Evolutionary conservation across 2,888 invertebrate species (phyloP).

Genomic region (Mayetiola destructor): DNA sequence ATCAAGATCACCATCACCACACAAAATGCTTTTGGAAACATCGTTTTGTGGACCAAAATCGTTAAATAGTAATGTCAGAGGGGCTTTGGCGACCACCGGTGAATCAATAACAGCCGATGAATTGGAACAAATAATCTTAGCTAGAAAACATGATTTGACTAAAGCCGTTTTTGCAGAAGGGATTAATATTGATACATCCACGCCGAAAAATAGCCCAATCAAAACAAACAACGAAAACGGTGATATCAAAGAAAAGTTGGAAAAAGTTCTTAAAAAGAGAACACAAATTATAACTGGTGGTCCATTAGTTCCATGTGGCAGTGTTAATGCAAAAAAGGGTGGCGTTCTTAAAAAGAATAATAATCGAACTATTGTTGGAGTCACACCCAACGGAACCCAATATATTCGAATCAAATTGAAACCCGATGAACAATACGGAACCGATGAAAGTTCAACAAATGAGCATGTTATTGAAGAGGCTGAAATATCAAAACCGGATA

Average conservation of each 20-base stretch:
- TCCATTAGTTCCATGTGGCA: neutral
- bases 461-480: conserved; percentile 28
- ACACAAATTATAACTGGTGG: neutral
- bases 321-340: neutral
- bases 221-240: conserved; percentile 15
- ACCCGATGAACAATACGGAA: conserved; percentile 57
- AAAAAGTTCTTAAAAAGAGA: neutral
- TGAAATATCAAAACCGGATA: conserved; percentile 41
- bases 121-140: conserved; percentile 41
- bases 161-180: conserved; percentile 49
- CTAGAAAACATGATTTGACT: conserved; percentile 49
- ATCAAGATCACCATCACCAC: conserved; percentile 73
- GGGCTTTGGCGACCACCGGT: conserved; percentile 36
- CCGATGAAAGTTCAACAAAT: conserved; percentile 37
- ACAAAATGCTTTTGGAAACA: conserved; percentile 77
- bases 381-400: conserved; percentile 30
- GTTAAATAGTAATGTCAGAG: conserved; percentile 39
- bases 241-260: neutral
- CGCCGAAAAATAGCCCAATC: no score
- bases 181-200: conserved; percentile 37
- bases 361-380: conserved; percentile 27
- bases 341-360: conserved; percentile 14
- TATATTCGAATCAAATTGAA: conserved; percentile 55
- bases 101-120: conserved; percentile 40
- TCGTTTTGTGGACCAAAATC: conserved; percentile 81